Percentiles rank a stretch among this genome's conserved stretches.
Conservation (phyloP, 2,888 invertebrate genomes). For the Amphipyra berbera region DNA sequence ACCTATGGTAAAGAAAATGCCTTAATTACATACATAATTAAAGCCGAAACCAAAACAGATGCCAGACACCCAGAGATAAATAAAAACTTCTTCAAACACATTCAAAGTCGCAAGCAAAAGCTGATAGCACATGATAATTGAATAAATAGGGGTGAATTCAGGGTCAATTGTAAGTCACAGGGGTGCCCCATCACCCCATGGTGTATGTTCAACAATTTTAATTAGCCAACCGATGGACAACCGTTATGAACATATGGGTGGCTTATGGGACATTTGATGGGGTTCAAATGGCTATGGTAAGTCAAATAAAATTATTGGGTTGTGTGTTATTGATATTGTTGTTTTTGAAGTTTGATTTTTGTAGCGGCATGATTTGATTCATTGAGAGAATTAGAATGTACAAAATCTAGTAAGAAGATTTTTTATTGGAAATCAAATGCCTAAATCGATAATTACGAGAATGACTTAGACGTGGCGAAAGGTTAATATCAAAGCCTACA, state of each 20-base stretch:
- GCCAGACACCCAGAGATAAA: too few relatives aligned
- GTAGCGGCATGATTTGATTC: too few relatives aligned
- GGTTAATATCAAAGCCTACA: too few relatives aligned
- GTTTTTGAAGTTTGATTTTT: neutral
- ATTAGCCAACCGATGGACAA: constrained; percentile 51
- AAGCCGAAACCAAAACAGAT: too few relatives aligned
- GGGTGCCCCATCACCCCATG: constrained; percentile 35
- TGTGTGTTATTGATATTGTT: constrained; percentile 10
- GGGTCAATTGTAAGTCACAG: constrained; percentile 49
- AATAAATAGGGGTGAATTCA: constrained; percentile 42
- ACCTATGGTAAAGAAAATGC: too few relatives aligned
- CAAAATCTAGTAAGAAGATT: too few relatives aligned
- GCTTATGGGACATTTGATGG: constrained; percentile 44
- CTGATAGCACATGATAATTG: constrained; percentile 13
- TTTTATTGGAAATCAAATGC: too few relatives aligned
- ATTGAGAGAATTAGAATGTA: too few relatives aligned
- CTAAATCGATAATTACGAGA: too few relatives aligned
- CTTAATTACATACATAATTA: too few relatives aligned
- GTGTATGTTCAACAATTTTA: constrained; percentile 55
- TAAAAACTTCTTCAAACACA: neutral
- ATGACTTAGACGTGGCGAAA: too few relatives aligned
- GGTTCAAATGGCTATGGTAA: constrained; percentile 30
- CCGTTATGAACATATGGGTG: constrained; percentile 60
- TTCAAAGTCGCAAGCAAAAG: constrained; percentile 8
- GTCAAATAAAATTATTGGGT: constrained; percentile 16